A percentile compares a stretch with the other conserved stretches of the same genome.
phyloP scores from a whole-genome alignment of 2,888 invertebrate genomes.

The Apeira syringaria region DNA sequence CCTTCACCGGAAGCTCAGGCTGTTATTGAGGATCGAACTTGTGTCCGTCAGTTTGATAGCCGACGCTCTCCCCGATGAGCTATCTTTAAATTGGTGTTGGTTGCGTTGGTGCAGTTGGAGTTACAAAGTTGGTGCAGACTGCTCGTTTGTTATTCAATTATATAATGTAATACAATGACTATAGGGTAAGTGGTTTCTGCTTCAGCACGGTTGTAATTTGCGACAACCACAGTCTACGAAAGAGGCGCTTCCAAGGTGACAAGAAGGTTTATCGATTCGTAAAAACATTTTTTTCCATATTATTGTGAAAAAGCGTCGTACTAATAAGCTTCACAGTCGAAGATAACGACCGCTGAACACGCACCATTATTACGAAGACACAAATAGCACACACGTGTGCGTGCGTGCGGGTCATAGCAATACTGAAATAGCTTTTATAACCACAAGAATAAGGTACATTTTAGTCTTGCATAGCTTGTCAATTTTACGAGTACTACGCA shows the following conservation, averaged over 20 bases:
- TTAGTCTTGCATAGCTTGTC: neutral
- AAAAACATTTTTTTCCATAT: constrained; percentile 22
- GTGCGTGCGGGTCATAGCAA: neutral
- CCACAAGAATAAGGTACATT: neutral
- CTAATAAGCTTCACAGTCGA: constrained; percentile 22
- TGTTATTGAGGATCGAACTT: no score
- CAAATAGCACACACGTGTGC: neutral
- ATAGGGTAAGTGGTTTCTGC: no score
- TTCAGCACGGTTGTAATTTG: neutral
- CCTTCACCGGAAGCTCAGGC: no score
- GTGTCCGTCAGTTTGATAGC: no score
- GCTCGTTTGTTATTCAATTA: no score
- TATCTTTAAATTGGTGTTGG: no score
- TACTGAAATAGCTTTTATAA: neutral
- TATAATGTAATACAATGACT: no score
- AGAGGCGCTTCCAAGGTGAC: constrained; percentile 28
- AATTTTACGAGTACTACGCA: constrained; percentile 2
- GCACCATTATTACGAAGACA: constrained; percentile 16
- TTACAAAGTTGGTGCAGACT: no score
- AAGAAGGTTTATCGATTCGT: constrained; percentile 33
- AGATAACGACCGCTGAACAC: constrained; percentile 26
- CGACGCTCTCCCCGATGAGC: no score
- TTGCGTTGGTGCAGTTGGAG: no score
- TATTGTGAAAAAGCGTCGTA: constrained; percentile 12
- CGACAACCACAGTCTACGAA: constrained; percentile 13